Base-by-base conservation (phyloP, 2,797 vertebrate species). In the Vireo griseus region DNA sequence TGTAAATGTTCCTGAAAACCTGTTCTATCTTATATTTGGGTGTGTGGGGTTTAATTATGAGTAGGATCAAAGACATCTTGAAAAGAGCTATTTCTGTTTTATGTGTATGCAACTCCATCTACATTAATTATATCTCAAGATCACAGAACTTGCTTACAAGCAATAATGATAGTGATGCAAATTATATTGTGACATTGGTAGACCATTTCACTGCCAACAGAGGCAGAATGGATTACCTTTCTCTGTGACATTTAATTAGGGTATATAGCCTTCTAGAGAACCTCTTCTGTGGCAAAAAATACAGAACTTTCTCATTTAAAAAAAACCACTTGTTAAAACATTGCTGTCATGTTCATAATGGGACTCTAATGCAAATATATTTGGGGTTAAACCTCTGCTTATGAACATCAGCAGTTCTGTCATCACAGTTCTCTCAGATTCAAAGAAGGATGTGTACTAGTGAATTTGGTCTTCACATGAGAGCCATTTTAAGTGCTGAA, bases 41-140 rank as follows among this genome's bases (percentile, higher is more conserved):
- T 5, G 67, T 86, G 40, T 15, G 63, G 18, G 28, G 58, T 61
- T 94, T 96, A 97, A 96, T 97, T 95, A 96, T n/a, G 55, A 81
- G 47, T 75, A 95, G 48, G 86, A 96, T 97, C 93, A 97, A 97
- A 96, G 91, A 61, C 66, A 94, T 89, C 87, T 93, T 91, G 79
- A 94, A 95, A 96, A 88, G 86, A 84, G 12, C 63, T 86, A 51
- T 91, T 88, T 62, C 71, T 95, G 85, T 88, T 95, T 95, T 83
- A 88, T 94, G 87, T 86, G 63, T 67, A 59, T 94, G 79, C 77
- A 91, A 91, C 81, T 84, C 65, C 72, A 87, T 88, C 91, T 83
- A 92, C 80, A 87, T 96, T 96, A 97, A 96, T 97, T 95, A 93
- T 83, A 81, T 68, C 88, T 93, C 65, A 84, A 91, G 91, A 96